Evolutionary conservation across 2,888 invertebrate genomes (phyloP).

Genomic region (Hypena proboscidalis): DNA sequence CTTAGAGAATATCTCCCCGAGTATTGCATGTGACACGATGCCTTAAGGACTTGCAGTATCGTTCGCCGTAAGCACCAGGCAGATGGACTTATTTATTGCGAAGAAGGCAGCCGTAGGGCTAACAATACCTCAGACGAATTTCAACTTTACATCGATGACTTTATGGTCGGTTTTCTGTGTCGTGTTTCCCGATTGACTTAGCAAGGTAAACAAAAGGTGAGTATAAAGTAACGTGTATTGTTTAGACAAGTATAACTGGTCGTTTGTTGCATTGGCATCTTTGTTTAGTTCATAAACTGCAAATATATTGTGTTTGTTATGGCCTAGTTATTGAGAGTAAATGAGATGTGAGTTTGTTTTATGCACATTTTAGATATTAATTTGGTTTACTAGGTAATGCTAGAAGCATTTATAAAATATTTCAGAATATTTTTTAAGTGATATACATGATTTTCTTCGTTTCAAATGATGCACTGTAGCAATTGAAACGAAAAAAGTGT

Average conservation of each 20-base stretch:
- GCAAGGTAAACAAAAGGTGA: constrained; percentile 24
- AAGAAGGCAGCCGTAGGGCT: constrained; percentile 15
- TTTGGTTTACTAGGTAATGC: no score
- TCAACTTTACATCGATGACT: constrained; percentile 2
- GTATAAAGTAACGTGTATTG: constrained; percentile 34
- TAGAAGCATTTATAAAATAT: no score
- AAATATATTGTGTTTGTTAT: constrained; percentile 9
- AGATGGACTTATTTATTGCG: constrained; percentile 45
- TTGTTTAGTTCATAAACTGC: constrained; percentile 6
- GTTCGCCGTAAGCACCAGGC: constrained; percentile 25
- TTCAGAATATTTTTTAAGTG: no score
- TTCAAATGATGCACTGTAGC: no score
- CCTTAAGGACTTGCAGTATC: constrained; percentile 36
- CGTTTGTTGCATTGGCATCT: constrained; percentile 19
- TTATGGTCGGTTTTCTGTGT: constrained; percentile 7
- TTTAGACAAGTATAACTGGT: constrained; percentile 28
- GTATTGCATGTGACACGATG: constrained; percentile 41
- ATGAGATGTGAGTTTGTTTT: no score
- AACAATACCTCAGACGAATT: not conserved
- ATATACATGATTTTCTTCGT: no score
- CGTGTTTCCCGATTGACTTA: constrained; percentile 12
- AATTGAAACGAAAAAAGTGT: no score
- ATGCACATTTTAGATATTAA: no score
- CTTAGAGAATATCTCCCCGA: constrained; percentile 17
- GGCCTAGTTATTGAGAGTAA: no score